phyloP scores from a whole-genome alignment of 2,888 invertebrate species.

The Ophion slaviceki region DNA sequence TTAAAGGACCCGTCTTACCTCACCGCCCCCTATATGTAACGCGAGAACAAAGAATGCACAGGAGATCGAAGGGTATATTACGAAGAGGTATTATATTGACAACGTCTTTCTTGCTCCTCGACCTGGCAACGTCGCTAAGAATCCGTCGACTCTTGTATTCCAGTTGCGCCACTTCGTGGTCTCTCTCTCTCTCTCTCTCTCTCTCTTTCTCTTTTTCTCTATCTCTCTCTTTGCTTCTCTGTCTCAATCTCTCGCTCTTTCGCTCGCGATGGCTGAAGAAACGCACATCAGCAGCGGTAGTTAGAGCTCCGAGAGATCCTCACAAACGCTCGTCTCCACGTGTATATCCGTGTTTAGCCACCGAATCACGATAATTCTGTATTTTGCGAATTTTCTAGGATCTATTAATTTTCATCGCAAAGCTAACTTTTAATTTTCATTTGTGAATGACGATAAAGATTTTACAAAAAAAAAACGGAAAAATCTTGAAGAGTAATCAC shows the following conservation, averaged over 20 bases:
- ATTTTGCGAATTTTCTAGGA: background rate
- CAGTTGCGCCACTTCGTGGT: constrained; percentile 63
- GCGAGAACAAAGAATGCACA: constrained; percentile 46
- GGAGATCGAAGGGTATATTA: constrained; percentile 23
- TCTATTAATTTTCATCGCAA: no score
- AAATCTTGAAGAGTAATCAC: no score
- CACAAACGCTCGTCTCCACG: background rate
- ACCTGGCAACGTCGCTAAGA: constrained; percentile 67
- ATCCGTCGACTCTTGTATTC: constrained; percentile 63
- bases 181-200: constrained; percentile 43
- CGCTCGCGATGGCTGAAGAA: constrained; percentile 6
- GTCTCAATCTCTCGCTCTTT: constrained; percentile 60
- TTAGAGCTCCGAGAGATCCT: background rate
- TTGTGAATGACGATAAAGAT: no score
- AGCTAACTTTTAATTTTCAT: no score
- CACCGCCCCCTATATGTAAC: constrained; percentile 14
- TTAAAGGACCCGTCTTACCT: no score
- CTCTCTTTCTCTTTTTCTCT: constrained; percentile 47
- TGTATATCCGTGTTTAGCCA: background rate
- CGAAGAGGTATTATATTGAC: constrained; percentile 29
- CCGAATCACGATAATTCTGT: background rate
- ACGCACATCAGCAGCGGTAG: constrained; percentile 7
- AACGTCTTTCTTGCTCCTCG: constrained; percentile 24
- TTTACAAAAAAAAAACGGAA: no score
- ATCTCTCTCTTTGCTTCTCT: constrained; percentile 54